Base-by-base conservation (phyloP, 2,113 vertebrate genomes). In the Numenius arquata region DNA sequence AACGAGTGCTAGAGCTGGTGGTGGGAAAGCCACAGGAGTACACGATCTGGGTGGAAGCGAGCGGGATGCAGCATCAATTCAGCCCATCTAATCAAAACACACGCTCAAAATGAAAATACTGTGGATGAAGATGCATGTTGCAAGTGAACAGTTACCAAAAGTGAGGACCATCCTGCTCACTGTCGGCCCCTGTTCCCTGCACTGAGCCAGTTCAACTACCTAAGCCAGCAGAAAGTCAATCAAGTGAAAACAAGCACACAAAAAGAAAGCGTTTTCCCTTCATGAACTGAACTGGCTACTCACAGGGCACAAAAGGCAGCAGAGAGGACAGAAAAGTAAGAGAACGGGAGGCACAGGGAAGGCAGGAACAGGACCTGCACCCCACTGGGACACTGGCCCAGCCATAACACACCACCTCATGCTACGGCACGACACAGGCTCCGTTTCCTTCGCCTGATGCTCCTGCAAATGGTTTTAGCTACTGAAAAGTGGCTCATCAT, bases 391-490 rank as follows among this genome's bases (percentile, higher is more conserved):
- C 52, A 13, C 17, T 2, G 53, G 50, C 77, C 78, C 77, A 40
- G 45, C 52, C 15, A 1, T 19, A 77, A 43, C 58, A 16, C 63
- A 13, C 55, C 12, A 1, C 6, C 8, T 70, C 23, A 4, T 3
- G 2, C 25, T 14, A 5, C 2, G 8, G 25, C 50, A 8, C 1
- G 5, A 8, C 11, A 6, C 0, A 1, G 15, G 45, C 59, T 34
- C 53, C 1, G 0, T 3, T 9, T 40, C 36, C 68, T 53, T 36
- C 2, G 0, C 45, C 45, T 14, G 20, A 18, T 0, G 0, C 12
- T 76, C n/a, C 71, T 48, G n/a, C 63, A 50, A 38, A 40, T 7
- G 3, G 26, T 17, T 53, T 43, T 8, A 70, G 29, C 18, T 4
- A 41, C 9, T 45, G 45, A 48, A 19, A 55, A 81, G 59, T 70